Evolutionary conservation across 1,140 invertebrate genomes (phyloP), one percentile per base, ranked within the genome.

Genomic region (Pachyrhynchus sulphureomaculatus): DNA sequence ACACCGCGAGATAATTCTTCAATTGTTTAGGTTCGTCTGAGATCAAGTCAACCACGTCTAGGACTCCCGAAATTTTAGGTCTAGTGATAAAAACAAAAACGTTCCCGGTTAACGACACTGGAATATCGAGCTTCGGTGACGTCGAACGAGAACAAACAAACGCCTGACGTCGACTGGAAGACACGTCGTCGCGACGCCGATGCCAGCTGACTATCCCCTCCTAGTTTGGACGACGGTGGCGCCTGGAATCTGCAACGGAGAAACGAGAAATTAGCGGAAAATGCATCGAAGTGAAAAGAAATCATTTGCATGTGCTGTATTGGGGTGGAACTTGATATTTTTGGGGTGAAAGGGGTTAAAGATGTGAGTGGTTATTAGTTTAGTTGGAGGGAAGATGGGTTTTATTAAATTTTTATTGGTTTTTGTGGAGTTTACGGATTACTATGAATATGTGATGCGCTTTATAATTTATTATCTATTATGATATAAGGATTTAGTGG

Each of bases 201-300:
- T 67, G 63, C 71, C 74, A 75, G 74, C 73, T 75, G 74, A 75
- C 68, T 68, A 61, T 64, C 72, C 74, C 71, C 64, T 66, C 67
- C 65, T 58, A 52, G 42, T 37, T 23, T 12, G 24, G 59, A 56
- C 67, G 72, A 72, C 55, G 55, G 63, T 64, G 69, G 72, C 74
- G 74, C 73, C 72, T 52, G 74, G 60, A 71, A 76, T 73, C 74
- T 76, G 74, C 73, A 76, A 76, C 74, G 73, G 74, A 73, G 53
- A 70, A 62, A 69, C 26, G 41, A 12, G 33, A 49, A 69, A 66
- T 68, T 71, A 72, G 52, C 15, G 37, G 39, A 49, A 55, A 54
- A 60, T 60, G 57, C 57, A 60, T 39, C 34, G 44, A 49, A 37
- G 32, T 55, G 59, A 62, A 62, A 60, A 47, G 59, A 54, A 62